Evolutionary conservation across 2,797 vertebrate genomes (phyloP), one percentile per base, ranked within the genome.

Genomic region (Xenops minutus): DNA sequence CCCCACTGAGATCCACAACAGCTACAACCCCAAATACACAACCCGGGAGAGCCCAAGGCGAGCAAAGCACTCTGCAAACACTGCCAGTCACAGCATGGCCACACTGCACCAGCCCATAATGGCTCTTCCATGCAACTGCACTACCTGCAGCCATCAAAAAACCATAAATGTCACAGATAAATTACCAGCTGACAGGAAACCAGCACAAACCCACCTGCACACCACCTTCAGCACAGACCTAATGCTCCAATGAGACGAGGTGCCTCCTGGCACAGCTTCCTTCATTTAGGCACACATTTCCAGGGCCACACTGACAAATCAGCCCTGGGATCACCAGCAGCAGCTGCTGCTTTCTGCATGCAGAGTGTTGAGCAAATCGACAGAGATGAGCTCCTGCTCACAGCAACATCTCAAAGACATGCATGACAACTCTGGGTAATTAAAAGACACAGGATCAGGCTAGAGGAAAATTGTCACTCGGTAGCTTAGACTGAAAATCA

Each of bases 391-490:
- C 83, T 76, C 59, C 85, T 0, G 43, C 77, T 87, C 73, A 23
- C 63, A 71, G 58, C 88, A 85, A 79, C 67, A 93, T 79, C 88
- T 92, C 74, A 15, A 75, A 90, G 83, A 90, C 49, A 63, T 32
- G 63, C 79, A 88, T 87, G 92, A 96, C 95, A 92, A 41, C 49
- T 5, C 52, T 36, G 3, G 37, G 54, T 93, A 91, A 97, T 92
- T 88, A 86, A 67, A 86, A 92, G 89, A 88, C 73, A 86, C 26
- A 44, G 73, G 48, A 92, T 91, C 51, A 94, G 73, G 92, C 73
- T 29, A 37, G 21, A 79, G 69, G 22, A 91, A 89, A 69, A 92
- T 11, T 61, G 77, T 74, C 2, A 0, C 52, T 76, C 77, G 63
- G 71, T 61, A 85, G 59, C 76, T 79, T 32, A 56, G 37, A 51